Base-by-base conservation (phyloP, 2,113 vertebrate species). In the Onychostoma macrolepis region DNA sequence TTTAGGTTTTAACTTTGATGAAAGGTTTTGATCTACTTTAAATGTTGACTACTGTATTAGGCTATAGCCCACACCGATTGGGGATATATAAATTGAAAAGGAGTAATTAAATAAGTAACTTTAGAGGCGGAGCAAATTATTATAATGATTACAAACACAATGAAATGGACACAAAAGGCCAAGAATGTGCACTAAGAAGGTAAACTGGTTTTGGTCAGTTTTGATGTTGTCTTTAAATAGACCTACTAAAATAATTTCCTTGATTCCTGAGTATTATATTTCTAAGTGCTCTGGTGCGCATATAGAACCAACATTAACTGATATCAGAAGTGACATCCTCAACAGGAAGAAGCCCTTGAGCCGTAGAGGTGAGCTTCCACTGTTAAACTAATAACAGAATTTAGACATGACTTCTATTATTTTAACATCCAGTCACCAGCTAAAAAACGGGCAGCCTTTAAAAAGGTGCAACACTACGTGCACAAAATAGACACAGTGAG, bases 381-480 rank as follows among this genome's bases (percentile, higher is more conserved):
- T 6, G 53, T 65, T 79, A 87, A 83, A 43, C 15, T 92, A 92
- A 94, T 92, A 67, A 91, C 89, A 91, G 82, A 90, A 86, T 91
- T 89, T 67, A n/a, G 36, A 81, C 84, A 77, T n/a, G 43, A 79
- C 30, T 83, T 90, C 92, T 89, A 91, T 91, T 90, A 63, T 63
- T 61, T 63, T 28, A 63, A 63, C 28, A 87, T 92, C 94, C 15
- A 88, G 77, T 85, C 75, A 87, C 89, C 92, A 92, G 91, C 90
- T 92, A 91, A 30, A 28, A 48, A 76, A 45, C 74, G 45, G 41
- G 74, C 13, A 30, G 13, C n/a, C 41, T 76, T 48, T 28, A 76
- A 50, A 50, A 6, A 30, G 50, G 26, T 5, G 28, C n/a, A 19
- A 26, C 26, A 19, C 11, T 67, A 2, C 6, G 26, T 28, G 43